Evolutionary conservation across 2,797 vertebrate species (phyloP).

Genomic region (Scolopax rusticola): DNA sequence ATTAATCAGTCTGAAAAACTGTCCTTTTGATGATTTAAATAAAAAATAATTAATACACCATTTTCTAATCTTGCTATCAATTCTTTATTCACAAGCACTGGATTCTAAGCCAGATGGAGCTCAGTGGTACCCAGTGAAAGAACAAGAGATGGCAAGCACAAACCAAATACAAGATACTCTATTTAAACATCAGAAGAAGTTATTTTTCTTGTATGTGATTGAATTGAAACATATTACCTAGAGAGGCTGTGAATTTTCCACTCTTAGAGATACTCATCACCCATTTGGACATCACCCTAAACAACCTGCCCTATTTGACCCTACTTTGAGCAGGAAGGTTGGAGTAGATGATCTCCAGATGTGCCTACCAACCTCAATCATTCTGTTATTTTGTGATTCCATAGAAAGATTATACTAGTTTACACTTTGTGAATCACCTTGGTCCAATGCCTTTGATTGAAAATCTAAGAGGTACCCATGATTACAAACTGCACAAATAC

Average conservation of each 20-base stretch:
- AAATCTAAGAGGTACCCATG: neutral
- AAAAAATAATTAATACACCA: neutral
- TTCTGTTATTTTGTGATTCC: neutral
- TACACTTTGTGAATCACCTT: neutral
- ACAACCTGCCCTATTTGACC: neutral
- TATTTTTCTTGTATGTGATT: fast-evolving
- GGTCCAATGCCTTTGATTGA: neutral
- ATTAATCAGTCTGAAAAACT: neutral
- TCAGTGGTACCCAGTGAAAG: neutral
- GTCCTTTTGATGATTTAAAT: neutral
- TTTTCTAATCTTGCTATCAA: neutral
- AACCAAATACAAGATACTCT: neutral
- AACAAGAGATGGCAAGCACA: neutral
- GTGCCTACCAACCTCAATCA: neutral
- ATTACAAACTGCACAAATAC: neutral
- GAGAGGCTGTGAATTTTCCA: neutral
- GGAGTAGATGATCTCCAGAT: neutral
- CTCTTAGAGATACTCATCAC: neutral
- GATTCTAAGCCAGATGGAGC: neutral
- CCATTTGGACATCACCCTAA: neutral
- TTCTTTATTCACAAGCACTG: neutral
- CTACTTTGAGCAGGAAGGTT: neutral
- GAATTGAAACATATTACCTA: neutral
- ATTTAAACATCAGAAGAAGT: neutral
- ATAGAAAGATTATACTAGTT: neutral